Conservation (phyloP, 2,113 vertebrate species). For the Gavia stellata region DNA sequence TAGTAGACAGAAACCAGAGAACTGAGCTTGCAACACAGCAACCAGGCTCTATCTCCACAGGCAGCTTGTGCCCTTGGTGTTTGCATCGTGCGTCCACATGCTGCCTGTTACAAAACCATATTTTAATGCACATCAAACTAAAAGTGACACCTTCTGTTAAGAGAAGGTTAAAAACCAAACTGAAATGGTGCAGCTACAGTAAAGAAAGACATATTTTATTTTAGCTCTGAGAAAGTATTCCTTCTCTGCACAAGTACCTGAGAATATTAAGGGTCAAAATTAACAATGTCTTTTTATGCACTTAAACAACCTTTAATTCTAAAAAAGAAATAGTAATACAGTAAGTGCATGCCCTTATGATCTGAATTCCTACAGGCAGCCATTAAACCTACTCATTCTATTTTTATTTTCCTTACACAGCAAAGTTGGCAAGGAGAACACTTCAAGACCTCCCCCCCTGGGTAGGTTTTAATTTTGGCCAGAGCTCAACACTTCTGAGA, state of each 20-base stretch:
- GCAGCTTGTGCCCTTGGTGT: background rate
- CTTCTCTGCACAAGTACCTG: background rate
- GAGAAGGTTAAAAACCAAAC: background rate
- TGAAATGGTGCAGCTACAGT: background rate
- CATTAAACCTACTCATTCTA: background rate
- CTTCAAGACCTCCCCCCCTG: background rate
- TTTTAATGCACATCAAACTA: background rate
- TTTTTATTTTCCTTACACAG: background rate
- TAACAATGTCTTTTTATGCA: background rate
- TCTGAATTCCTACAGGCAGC: background rate
- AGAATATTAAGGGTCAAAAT: background rate
- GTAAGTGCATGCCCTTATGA: background rate
- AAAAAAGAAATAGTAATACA: background rate
- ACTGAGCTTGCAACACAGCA: background rate
- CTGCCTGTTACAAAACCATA: background rate
- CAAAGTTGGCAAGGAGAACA: background rate
- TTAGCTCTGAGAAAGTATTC: background rate
- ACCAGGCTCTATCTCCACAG: background rate
- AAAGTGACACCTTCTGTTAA: background rate
- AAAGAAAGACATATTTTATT: background rate
- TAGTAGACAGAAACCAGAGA: background rate
- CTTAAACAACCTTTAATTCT: background rate
- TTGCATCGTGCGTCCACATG: background rate
- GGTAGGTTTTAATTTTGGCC: background rate
- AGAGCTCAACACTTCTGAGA: background rate